A percentile compares a stretch with the other conserved stretches of the same genome.
Conservation (phyloP, 2,888 invertebrate species). For the Plemyria rubiginata region DNA sequence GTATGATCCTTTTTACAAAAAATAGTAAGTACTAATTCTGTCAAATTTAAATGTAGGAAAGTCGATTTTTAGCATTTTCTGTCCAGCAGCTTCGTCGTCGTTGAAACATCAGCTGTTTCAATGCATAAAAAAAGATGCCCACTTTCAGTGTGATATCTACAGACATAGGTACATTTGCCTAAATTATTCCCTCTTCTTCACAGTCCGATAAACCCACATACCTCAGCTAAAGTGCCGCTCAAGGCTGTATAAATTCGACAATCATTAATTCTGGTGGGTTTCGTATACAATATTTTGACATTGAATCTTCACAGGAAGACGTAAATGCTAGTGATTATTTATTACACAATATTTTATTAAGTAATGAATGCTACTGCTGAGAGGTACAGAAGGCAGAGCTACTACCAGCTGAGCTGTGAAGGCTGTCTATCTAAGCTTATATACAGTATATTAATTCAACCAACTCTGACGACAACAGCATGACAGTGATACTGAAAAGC, state of each 20-base stretch:
- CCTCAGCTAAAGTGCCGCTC: slow-evolving; percentile 58
- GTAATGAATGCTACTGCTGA: neutral
- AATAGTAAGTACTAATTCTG: too few species aligned
- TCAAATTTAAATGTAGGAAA: too few species aligned
- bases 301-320: slow-evolving; percentile 46
- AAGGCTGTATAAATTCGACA: slow-evolving; percentile 72
- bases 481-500: too few species aligned
- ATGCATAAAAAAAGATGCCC: too few species aligned
- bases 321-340: slow-evolving; percentile 4
- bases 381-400: neutral
- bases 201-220: slow-evolving; percentile 38
- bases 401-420: too few species aligned
- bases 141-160: neutral
- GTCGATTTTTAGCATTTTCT: too few species aligned
- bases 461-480: too few species aligned
- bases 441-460: too few species aligned
- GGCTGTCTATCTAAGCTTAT: too few species aligned
- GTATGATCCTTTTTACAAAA: too few species aligned
- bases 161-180: neutral
- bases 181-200: slow-evolving; percentile 5
- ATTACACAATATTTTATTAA: neutral
- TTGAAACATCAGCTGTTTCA: too few species aligned
- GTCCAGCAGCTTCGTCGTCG: too few species aligned
- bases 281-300: slow-evolving; percentile 60
- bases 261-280: slow-evolving; percentile 42